A percentile compares a stretch with the other conserved stretches of the same genome.
Conservation (phyloP, 1,140 invertebrate genomes). For the Macrocentrus cingulum region DNA sequence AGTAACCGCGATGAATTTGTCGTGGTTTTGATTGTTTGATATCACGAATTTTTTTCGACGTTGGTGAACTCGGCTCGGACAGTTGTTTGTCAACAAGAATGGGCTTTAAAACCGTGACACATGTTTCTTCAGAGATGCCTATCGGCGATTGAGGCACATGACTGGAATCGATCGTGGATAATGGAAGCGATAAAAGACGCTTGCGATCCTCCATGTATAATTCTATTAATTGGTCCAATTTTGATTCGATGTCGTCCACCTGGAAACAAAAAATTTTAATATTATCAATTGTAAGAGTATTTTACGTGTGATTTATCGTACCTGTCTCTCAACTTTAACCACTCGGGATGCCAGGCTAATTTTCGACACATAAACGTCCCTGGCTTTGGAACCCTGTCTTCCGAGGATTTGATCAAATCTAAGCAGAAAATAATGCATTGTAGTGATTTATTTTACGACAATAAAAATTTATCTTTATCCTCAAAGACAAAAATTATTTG, state of each 20-base stretch:
- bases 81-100: conserved; percentile 73
- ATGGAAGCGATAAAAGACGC: conserved; percentile 61
- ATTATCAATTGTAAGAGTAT: background rate
- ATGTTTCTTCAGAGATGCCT: conserved; percentile 34
- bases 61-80: conserved; percentile 78
- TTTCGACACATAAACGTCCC: conserved; percentile 93
- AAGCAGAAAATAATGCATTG: conserved; percentile 27
- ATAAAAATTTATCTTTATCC: too few species aligned
- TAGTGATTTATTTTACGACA: background rate
- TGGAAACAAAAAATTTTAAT: conserved; percentile 49
- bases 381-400: conserved; percentile 88
- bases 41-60: conserved; percentile 57
- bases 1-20: conserved; percentile 75
- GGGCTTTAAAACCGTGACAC: conserved; percentile 58
- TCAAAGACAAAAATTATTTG: too few species aligned
- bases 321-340: conserved; percentile 94
- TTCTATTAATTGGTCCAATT: conserved; percentile 90
- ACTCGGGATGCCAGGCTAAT: conserved; percentile 88
- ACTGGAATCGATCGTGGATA: conserved; percentile 34
- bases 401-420: conserved; percentile 94
- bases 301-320: conserved; percentile 58
- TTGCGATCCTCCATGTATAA: conserved; percentile 89
- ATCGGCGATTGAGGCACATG: conserved; percentile 37
- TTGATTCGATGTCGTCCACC: conserved; percentile 92
- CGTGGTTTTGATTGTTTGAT: conserved; percentile 52